Evolutionary conservation across 2,888 invertebrate genomes (phyloP).

Genomic region (Amaurobius ferox): DNA sequence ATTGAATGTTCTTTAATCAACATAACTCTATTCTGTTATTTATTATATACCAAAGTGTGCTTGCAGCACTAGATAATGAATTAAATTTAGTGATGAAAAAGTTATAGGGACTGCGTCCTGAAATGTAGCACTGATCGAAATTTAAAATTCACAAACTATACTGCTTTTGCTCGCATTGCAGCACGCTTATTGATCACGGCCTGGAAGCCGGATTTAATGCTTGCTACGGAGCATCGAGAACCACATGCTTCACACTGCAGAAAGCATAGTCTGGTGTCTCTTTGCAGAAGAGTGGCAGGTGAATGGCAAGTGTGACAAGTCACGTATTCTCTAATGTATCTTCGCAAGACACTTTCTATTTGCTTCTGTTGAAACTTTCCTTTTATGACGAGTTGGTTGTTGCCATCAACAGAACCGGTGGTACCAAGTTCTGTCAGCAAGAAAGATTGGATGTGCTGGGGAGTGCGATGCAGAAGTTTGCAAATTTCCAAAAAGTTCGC

Average conservation of each 20-base stretch:
- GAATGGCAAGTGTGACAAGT: slow-evolving; percentile 99
- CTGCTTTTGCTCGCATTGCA: slow-evolving; percentile 97
- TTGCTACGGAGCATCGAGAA: slow-evolving; percentile 98
- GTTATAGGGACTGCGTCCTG: too few relatives aligned
- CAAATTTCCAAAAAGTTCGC: slow-evolving; percentile 96
- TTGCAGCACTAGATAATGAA: too few relatives aligned
- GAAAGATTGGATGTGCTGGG: slow-evolving; percentile 98
- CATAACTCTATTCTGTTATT: too few relatives aligned
- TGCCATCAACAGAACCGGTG: slow-evolving; percentile 97
- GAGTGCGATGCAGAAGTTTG: slow-evolving; percentile 86
- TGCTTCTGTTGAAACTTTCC: slow-evolving; percentile 99
- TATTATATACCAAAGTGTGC: too few relatives aligned
- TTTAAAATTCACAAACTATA: too few relatives aligned
- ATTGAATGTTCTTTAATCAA: too few relatives aligned
- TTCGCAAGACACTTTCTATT: slow-evolving; percentile 94
- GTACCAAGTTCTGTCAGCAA: slow-evolving; percentile 96
- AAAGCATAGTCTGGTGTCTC: slow-evolving; percentile 99
- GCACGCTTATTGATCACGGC: slow-evolving; percentile 99
- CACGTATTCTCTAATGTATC: slow-evolving; percentile 87
- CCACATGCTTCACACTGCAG: slow-evolving; percentile 99
- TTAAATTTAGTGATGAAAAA: too few relatives aligned
- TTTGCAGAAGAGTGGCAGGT: slow-evolving; percentile 97
- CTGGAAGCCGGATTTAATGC: slow-evolving; percentile 99
- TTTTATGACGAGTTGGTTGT: slow-evolving; percentile 98
- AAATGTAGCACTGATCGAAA: too few relatives aligned